Evolutionary conservation across 2,797 vertebrate species (phyloP), one percentile per base, ranked within the genome.

Genomic region (Cygnus olor): DNA sequence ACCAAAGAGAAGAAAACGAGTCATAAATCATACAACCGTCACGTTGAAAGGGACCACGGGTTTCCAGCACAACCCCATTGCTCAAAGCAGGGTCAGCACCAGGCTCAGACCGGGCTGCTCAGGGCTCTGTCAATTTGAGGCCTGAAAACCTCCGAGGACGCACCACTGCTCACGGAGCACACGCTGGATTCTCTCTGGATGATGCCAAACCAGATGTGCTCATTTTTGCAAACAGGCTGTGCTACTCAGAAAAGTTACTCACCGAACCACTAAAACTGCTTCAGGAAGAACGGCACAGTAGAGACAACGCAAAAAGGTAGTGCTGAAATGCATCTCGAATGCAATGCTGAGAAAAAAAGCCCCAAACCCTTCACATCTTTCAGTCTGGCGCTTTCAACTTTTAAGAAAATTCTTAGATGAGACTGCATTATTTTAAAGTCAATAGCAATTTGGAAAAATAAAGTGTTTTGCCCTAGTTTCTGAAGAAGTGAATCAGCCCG

Each of bases 401-500:
- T 15, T 18, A 32, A 71, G 68, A 40, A 82, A 68, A 88, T 15
- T 30, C 9, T 68, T n/a, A 70, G 60, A 58, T 64, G 72, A 30
- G 28, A 20, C 11, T 1, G 11, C 44, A 38, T 2, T 24, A 63
- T 53, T 89, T 66, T 12, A 4, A n/a, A 79, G 40, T 22, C 80
- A 66, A 3, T 1, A 30, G 2, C 47, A 7, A 47, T 56, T 4
- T 34, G 58, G 22, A 17, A n/a, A 40, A 47, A 12, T n/a, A 10
- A 51, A 58, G 22, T 3, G 30, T 64, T 89, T 92, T 56, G 30
- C 89, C 64, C 69, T 47, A 9, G 56, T 65, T 86, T 80, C 69
- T 95, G 79, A 93, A 88, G 80, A 89, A 94, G 19, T 34, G 34
- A 47, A 92, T 91, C 88, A 90, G 90, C 82, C 80, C 85, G 79